A percentile compares a stretch with the other conserved stretches of the same genome.
Conservation (phyloP, 1,140 invertebrate species). For the Colletes gigas region DNA sequence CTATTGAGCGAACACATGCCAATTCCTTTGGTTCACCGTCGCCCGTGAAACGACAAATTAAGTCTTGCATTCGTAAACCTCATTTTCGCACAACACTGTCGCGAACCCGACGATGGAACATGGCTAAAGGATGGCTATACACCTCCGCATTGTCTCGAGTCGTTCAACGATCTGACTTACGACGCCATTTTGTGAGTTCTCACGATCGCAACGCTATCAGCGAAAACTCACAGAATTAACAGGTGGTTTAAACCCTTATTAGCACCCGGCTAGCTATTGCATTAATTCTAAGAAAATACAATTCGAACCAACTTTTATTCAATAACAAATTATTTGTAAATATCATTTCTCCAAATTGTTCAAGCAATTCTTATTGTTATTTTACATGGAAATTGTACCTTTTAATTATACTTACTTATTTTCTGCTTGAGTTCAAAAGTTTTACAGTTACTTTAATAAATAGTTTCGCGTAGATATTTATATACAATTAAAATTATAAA, state of each 20-base stretch:
- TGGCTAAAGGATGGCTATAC: conserved; percentile 56
- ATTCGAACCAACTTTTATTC: no score
- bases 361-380: no score
- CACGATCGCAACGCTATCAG: neutral
- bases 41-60: conserved; percentile 28
- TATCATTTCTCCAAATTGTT: no score
- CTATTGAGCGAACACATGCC: conserved; percentile 55
- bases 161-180: conserved; percentile 56
- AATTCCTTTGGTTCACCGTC: conserved; percentile 45
- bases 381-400: no score
- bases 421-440: no score
- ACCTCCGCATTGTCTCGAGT: conserved; percentile 66
- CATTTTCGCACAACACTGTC: conserved; percentile 55
- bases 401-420: no score
- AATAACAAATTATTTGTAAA: no score
- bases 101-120: conserved; percentile 37
- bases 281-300: no score
- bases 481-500: no score
- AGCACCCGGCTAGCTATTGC: neutral
- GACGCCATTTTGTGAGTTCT: conserved; percentile 41
- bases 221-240: neutral
- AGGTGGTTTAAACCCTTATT: conserved; percentile 20
- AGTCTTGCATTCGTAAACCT: conserved; percentile 24
- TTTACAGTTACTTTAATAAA: no score
- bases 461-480: no score